Percentiles rank a stretch among this genome's conserved stretches.
Evolutionary conservation across 2,113 vertebrate genomes (phyloP).

Genomic region (Glareola pratincola): DNA sequence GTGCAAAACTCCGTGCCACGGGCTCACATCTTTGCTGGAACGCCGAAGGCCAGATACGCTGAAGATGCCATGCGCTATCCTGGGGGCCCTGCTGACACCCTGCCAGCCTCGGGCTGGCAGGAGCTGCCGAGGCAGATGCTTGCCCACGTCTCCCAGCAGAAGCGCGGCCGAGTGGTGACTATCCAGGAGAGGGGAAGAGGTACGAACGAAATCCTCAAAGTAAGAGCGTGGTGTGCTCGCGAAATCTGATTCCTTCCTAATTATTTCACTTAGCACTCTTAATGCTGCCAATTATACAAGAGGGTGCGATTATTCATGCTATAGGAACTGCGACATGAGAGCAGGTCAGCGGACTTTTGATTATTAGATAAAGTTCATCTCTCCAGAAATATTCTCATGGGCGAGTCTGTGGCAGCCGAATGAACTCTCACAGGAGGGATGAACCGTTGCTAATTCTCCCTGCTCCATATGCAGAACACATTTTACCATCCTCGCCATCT

Average conservation of each 20-base stretch:
- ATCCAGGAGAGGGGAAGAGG: neutral
- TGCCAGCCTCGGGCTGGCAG: slow-evolving; percentile 53
- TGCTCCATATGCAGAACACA: neutral
- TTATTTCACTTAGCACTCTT: slow-evolving; percentile 44
- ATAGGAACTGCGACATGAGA: slow-evolving; percentile 16
- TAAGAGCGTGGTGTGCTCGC: neutral
- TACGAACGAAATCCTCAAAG: neutral
- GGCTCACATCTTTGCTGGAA: neutral
- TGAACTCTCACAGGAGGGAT: slow-evolving; percentile 30
- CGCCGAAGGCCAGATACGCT: neutral
- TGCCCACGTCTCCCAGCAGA: slow-evolving; percentile 7
- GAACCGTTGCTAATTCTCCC: neutral
- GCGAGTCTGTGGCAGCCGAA: neutral
- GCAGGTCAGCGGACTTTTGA: slow-evolving; percentile 47
- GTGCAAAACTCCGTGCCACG: neutral
- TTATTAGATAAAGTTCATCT: slow-evolving; percentile 56
- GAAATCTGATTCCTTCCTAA: slow-evolving; percentile 6
- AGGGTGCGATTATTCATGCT: slow-evolving; percentile 37
- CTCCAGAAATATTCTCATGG: slow-evolving; percentile 43
- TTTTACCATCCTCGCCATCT: neutral
- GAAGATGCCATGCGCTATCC: neutral
- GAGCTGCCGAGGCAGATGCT: slow-evolving; percentile 32
- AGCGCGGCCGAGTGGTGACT: neutral
- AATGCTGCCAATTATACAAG: slow-evolving; percentile 54
- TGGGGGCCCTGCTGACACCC: slow-evolving; percentile 9